Percentiles rank a stretch among this genome's conserved stretches.
Conservation (phyloP, 2,888 invertebrate species). For the Papilio gigon region DNA sequence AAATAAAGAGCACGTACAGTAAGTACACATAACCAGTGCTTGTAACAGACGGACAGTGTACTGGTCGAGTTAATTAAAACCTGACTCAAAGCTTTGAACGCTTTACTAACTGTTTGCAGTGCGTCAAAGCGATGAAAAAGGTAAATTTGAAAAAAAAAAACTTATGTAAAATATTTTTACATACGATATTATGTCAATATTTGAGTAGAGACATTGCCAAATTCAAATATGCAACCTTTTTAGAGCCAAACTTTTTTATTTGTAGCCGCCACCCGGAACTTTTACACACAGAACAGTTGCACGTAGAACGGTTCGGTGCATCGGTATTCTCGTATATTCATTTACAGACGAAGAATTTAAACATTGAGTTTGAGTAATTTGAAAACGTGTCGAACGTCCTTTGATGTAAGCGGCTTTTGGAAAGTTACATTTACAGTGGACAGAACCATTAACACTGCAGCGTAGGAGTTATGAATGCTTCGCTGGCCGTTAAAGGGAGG, state of each 20-base stretch:
- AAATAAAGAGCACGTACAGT: background rate
- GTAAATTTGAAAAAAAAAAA: background rate
- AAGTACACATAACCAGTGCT: background rate
- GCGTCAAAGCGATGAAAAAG: conserved; percentile 13
- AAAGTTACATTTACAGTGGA: conserved; percentile 14
- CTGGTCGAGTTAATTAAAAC: conserved; percentile 22
- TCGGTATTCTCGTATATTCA: background rate
- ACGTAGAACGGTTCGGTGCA: background rate
- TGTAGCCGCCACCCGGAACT: background rate
- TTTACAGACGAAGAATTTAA: conserved; percentile 11
- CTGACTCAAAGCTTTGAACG: conserved; percentile 29
- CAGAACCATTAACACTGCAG: conserved; percentile 13
- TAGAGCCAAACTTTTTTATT: background rate
- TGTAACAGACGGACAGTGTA: conserved; percentile 5
- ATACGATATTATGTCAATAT: conserved; percentile 11
- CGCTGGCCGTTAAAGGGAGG: conserved; percentile 10
- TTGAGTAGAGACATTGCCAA: background rate
- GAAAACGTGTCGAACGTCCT: conserved; percentile 1
- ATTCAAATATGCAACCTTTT: conserved; percentile 9
- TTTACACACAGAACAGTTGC: no score
- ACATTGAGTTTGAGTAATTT: conserved; percentile 4
- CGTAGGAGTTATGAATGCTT: background rate
- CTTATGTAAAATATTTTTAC: background rate
- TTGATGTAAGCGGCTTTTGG: conserved; percentile 16
- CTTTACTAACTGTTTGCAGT: background rate